Evolutionary conservation across 1,140 invertebrate genomes (phyloP).

Genomic region (Halesus radiatus): DNA sequence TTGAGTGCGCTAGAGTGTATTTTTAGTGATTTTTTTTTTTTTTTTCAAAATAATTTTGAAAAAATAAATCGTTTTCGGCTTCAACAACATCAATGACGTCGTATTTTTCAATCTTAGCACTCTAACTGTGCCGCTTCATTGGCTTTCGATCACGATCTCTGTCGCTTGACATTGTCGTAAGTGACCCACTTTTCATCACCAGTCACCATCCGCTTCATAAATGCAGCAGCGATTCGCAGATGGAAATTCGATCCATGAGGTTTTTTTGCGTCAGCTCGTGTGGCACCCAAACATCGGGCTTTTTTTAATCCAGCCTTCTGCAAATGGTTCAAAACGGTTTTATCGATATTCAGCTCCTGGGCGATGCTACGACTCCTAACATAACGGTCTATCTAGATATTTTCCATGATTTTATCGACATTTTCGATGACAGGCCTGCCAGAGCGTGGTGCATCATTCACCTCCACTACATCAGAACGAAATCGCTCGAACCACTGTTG

Average conservation of each 20-base stretch:
- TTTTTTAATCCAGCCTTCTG: no score
- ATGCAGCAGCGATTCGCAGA: no score
- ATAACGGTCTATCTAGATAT: conserved; percentile 6
- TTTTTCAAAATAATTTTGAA: no score
- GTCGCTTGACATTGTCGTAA: conserved; percentile 18
- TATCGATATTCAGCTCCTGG: no score
- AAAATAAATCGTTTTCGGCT: no score
- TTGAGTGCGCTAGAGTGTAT: no score
- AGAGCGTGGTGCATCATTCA: conserved; percentile 25
- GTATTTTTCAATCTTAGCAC: no score
- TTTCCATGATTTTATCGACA: conserved; percentile 18
- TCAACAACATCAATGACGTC: no score
- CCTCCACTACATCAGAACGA: conserved; percentile 17
- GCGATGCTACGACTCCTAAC: conserved; percentile 18
- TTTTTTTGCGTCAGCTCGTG: conserved; percentile 32
- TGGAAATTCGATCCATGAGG: conserved; percentile 20
- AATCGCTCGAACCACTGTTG: conserved; percentile 25
- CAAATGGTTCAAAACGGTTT: no score
- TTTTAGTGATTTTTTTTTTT: no score
- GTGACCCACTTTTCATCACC: conserved; percentile 23
- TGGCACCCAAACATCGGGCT: not conserved
- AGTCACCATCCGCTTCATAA: conserved; percentile 8
- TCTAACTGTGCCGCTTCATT: not conserved
- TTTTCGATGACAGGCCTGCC: conserved; percentile 17
- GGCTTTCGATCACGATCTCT: conserved; percentile 13